A percentile compares a stretch with the other conserved stretches of the same genome.
phyloP scores from a whole-genome alignment of 1,140 invertebrate genomes.

The Drosophila takahashii region DNA sequence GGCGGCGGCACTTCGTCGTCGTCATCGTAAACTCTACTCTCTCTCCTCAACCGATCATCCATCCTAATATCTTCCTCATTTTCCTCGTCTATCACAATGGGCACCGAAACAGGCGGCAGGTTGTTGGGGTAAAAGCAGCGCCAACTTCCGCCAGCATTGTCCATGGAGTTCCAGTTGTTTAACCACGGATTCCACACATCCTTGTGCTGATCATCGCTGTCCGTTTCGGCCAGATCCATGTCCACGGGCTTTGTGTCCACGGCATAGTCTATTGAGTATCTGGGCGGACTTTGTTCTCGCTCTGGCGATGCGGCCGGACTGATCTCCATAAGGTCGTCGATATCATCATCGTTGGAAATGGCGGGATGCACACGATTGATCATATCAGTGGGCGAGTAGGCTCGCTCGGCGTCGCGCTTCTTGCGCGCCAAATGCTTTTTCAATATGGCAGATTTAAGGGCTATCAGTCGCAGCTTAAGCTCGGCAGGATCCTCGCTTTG shows the following conservation, averaged over 20 bases:
- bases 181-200: constrained; percentile 42
- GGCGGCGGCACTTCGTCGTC: constrained; percentile 69
- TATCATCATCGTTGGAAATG: constrained; percentile 53
- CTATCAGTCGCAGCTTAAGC: constrained; percentile 71
- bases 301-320: constrained; percentile 76
- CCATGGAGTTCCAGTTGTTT: constrained; percentile 39
- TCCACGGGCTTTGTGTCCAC: constrained; percentile 74
- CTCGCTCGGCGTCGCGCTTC: constrained; percentile 76
- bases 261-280: constrained; percentile 19
- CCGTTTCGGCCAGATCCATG: constrained; percentile 79
- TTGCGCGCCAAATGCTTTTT: constrained; percentile 76
- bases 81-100: constrained; percentile 69
- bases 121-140: constrained; percentile 51
- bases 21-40: constrained; percentile 18
- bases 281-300: constrained; percentile 37
- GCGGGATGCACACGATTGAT: constrained; percentile 69
- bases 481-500: constrained; percentile 52
- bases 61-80: constrained; percentile 32
- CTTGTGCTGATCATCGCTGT: constrained; percentile 65
- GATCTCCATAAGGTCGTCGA: constrained; percentile 78
- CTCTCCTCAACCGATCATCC: neutral
- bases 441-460: constrained; percentile 75
- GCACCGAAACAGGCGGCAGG: constrained; percentile 58
- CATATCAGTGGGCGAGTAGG: constrained; percentile 83
- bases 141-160: constrained; percentile 51